phyloP scores from a whole-genome alignment of 2,888 invertebrate species.

The Chironomus tentans region DNA sequence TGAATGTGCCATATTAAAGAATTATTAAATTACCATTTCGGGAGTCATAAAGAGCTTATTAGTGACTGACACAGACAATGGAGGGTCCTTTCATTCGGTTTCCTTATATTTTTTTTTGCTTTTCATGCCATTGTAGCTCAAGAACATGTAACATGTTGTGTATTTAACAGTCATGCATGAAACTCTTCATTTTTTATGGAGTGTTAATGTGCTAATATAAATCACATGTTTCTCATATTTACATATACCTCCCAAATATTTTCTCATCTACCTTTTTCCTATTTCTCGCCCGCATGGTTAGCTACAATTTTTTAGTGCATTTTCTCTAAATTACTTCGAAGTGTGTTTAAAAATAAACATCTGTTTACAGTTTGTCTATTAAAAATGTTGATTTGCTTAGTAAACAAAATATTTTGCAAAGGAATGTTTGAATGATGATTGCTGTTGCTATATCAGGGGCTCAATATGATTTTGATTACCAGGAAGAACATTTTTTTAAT shows the following conservation, averaged over 20 bases:
- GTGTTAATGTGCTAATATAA: slow-evolving; percentile 25
- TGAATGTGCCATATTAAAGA: background rate
- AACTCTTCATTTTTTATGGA: slow-evolving; percentile 5
- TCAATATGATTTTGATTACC: too few relatives aligned
- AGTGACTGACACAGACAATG: background rate
- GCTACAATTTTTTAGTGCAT: too few relatives aligned
- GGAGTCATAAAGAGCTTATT: background rate
- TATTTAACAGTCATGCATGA: slow-evolving; percentile 2
- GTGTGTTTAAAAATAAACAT: too few relatives aligned
- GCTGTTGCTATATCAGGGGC: too few relatives aligned
- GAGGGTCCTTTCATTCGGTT: background rate
- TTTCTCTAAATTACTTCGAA: too few relatives aligned
- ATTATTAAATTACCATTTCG: background rate
- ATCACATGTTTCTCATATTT: slow-evolving; percentile 15
- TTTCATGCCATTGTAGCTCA: background rate
- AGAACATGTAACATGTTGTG: background rate
- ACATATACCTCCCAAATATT: background rate
- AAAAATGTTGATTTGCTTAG: too few relatives aligned
- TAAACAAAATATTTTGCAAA: too few relatives aligned
- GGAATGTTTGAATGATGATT: too few relatives aligned
- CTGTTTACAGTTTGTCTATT: too few relatives aligned
- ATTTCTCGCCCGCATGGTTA: too few relatives aligned
- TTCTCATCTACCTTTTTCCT: too few relatives aligned
- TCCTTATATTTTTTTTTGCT: background rate
- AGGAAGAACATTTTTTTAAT: too few relatives aligned